Conservation (phyloP, 2,113 vertebrate genomes). For the Sterrhoptilus dennistouni region DNA sequence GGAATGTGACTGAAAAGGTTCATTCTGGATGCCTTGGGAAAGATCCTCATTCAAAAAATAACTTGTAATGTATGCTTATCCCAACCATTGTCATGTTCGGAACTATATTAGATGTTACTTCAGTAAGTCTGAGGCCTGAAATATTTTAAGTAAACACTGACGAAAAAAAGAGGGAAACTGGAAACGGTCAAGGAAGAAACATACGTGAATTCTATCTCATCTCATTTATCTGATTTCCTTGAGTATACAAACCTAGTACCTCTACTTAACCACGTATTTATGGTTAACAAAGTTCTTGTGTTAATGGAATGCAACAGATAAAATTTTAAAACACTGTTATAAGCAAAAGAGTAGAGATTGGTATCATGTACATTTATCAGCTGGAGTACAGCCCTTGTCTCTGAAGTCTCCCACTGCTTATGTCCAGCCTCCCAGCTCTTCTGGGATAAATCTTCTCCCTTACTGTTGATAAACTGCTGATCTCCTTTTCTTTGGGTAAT, state of each 20-base stretch:
- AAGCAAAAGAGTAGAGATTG: not conserved
- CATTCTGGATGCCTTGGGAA: not conserved
- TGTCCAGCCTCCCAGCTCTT: not conserved
- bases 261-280: not conserved
- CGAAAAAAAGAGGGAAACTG: not conserved
- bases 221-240: conserved; percentile 1
- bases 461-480: not conserved
- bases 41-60: not conserved
- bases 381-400: not conserved
- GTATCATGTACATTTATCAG: not conserved
- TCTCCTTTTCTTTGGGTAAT: not conserved
- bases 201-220: not conserved
- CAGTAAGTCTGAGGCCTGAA: not conserved
- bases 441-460: not conserved
- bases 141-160: not conserved
- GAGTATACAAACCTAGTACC: not conserved
- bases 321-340: not conserved
- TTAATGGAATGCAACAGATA: not conserved
- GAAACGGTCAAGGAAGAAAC: not conserved
- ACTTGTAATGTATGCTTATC: not conserved
- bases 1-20: not conserved
- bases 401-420: not conserved
- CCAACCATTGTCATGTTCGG: not conserved
- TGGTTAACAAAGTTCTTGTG: not conserved
- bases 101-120: not conserved